Evolutionary conservation across 2,797 vertebrate species (phyloP).

Genomic region (Hydrolagus colliei): DNA sequence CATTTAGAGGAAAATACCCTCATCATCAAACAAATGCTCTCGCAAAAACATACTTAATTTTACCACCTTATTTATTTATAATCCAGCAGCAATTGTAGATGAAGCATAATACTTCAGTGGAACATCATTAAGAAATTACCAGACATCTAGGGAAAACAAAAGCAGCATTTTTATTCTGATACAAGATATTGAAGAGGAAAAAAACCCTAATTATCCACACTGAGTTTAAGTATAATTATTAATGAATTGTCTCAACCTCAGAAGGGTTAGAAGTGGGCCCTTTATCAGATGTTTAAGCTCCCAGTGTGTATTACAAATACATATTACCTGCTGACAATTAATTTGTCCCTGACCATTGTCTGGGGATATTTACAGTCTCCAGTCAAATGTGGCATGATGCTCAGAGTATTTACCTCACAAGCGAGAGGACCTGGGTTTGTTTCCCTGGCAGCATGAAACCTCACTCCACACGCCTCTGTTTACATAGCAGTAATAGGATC

Average conservation of each 20-base stretch:
- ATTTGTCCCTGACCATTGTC: neutral
- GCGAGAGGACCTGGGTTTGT: no score
- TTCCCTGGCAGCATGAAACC: no score
- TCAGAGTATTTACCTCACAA: no score
- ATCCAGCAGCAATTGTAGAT: neutral
- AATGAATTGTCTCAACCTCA: conserved; percentile 13
- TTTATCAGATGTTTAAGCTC: conserved; percentile 7
- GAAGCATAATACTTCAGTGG: neutral
- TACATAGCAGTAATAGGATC: no score
- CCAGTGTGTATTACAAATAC: conserved; percentile 6
- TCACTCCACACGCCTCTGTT: no score
- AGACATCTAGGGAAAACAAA: neutral
- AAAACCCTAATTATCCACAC: neutral
- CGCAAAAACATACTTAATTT: neutral
- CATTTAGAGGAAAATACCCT: no score
- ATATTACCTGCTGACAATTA: conserved; percentile 27
- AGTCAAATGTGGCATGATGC: conserved; percentile 10
- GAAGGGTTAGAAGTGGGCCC: neutral
- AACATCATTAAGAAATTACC: neutral
- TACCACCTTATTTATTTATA: neutral
- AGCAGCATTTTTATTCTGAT: neutral
- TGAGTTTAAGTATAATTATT: conserved; percentile 10
- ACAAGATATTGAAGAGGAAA: neutral
- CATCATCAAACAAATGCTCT: neutral
- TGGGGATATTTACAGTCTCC: neutral